phyloP scores from a whole-genome alignment of 2,797 vertebrate genomes.

The Chelmon rostratus region DNA sequence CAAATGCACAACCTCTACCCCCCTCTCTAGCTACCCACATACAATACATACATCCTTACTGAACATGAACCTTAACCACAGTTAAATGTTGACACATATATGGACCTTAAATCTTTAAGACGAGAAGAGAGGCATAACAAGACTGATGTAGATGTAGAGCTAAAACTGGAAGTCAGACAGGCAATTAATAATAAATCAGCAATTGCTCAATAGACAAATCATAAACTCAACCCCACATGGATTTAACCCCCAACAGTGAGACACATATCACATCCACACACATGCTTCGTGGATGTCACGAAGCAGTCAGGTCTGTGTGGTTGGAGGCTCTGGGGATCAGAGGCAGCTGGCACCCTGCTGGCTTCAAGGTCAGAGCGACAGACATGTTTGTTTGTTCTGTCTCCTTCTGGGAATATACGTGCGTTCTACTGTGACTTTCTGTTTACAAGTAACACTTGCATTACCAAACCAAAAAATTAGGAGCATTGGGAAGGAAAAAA shows the following conservation, averaged over 20 bases:
- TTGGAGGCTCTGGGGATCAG: constrained; percentile 11
- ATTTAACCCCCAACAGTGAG: background rate
- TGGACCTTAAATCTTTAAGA: background rate
- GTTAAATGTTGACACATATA: background rate
- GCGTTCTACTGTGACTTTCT: background rate
- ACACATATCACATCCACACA: constrained; percentile 6
- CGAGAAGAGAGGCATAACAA: background rate
- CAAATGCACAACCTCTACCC: constrained; percentile 4
- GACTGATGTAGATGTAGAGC: background rate
- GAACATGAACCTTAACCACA: constrained; percentile 9
- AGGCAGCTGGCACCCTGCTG: constrained; percentile 41
- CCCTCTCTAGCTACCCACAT: constrained; percentile 4
- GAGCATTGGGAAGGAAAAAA: background rate
- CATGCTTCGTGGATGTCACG: background rate
- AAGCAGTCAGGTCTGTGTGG: background rate
- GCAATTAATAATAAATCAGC: background rate
- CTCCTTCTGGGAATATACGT: constrained; percentile 12
- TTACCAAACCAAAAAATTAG: background rate
- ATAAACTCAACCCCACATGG: background rate
- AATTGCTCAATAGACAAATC: background rate
- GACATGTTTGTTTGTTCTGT: constrained; percentile 40
- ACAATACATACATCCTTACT: constrained; percentile 3
- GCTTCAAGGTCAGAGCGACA: constrained; percentile 39
- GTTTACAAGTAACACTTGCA: background rate
- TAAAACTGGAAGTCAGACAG: background rate